A percentile compares a stretch with the other conserved stretches of the same genome.
These are phyloP conservation scores for Drosophila maculinotata DNA, from an alignment of 2,888 invertebrate genomes.

Conservation along the genomic window DNA sequence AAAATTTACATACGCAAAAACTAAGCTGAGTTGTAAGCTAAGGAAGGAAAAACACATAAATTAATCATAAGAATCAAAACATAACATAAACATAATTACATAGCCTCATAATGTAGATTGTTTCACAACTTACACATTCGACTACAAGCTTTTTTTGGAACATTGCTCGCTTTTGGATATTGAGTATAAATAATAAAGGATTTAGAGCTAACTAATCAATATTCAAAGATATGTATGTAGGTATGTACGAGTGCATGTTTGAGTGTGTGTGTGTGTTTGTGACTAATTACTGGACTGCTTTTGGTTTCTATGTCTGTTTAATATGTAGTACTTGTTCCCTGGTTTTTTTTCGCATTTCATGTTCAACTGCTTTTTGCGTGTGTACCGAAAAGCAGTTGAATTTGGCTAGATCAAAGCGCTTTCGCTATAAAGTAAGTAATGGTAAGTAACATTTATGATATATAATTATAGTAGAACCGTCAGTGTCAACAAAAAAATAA, in stretches of 20 bases:
- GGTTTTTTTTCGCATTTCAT: conserved; percentile 35
- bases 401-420: conserved; percentile 53
- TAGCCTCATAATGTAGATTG: conserved; percentile 23
- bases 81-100: conserved; percentile 35
- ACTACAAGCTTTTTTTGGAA: conserved; percentile 46
- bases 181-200: conserved; percentile 54
- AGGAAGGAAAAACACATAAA: conserved; percentile 54
- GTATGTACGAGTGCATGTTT: conserved; percentile 43
- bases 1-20: conserved; percentile 73
- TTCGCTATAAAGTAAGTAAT: conserved; percentile 40
- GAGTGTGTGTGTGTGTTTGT: conserved; percentile 11
- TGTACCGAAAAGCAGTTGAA: conserved; percentile 39
- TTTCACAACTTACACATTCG: conserved; percentile 46
- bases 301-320: conserved; percentile 35
- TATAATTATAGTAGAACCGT: conserved; percentile 68
- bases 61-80: conserved; percentile 42
- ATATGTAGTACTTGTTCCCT: conserved; percentile 65
- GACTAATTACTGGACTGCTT: conserved; percentile 46
- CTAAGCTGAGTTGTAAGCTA: conserved; percentile 56
- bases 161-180: conserved; percentile 41
- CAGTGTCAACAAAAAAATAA: conserved; percentile 61
- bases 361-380: conserved; percentile 46
- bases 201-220: conserved; percentile 68
- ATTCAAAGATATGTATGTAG: conserved; percentile 65
- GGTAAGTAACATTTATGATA: conserved; percentile 40